Conservation (phyloP, 2,797 vertebrate genomes). For the Onychomys torridus region DNA sequence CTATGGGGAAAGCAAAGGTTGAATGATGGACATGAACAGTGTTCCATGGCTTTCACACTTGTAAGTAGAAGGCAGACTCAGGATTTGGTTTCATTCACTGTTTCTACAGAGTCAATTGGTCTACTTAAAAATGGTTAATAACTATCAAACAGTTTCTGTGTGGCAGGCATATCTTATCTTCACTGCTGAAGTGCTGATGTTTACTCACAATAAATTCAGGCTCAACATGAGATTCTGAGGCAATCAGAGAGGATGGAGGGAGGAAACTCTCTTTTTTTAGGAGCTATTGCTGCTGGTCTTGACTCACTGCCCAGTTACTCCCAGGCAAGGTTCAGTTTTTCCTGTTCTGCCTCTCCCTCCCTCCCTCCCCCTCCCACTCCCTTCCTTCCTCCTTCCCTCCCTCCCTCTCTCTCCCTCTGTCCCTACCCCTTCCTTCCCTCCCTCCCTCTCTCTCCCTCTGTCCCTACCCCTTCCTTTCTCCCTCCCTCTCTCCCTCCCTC, state of each 20-base stretch:
- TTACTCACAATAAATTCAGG: conserved; percentile 11
- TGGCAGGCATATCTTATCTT: neutral
- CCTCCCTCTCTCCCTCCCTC: rapidly evolving
- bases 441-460: rapidly evolving
- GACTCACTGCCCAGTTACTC: neutral
- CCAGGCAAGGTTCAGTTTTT: neutral
- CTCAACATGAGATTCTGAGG: conserved; percentile 19
- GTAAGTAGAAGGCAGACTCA: neutral
- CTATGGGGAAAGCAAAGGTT: neutral
- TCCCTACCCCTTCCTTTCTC: rapidly evolving
- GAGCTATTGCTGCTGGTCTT: neutral
- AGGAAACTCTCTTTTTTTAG: neutral
- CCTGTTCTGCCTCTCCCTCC: neutral
- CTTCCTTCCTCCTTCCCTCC: rapidly evolving
- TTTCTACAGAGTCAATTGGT: conserved; percentile 10
- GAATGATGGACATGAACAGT: neutral
- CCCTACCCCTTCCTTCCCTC: rapidly evolving
- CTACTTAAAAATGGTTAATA: conserved; percentile 17
- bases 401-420: rapidly evolving
- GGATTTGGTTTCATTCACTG: neutral
- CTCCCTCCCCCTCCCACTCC: too few species aligned
- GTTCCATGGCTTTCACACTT: neutral
- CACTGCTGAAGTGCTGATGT: neutral
- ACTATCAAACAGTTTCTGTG: neutral
- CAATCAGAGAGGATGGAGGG: neutral